Conservation (phyloP, 2,797 vertebrate species). For the Gorsachius magnificus region DNA sequence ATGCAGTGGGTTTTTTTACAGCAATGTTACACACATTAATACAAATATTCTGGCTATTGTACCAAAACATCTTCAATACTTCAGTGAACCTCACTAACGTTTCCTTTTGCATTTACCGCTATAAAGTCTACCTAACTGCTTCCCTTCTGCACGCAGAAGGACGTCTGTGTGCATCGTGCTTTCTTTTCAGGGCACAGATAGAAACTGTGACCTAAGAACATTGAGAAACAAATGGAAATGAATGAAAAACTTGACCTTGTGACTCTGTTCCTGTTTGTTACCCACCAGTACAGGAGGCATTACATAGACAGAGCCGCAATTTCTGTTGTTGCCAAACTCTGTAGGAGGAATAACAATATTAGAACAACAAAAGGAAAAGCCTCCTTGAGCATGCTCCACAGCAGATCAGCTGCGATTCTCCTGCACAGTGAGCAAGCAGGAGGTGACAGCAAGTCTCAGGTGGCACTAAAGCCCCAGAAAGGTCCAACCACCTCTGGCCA, state of each 20-base stretch:
- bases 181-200: neutral
- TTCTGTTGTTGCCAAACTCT: neutral
- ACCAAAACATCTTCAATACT: neutral
- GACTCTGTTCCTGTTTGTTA: neutral
- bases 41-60: neutral
- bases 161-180: neutral
- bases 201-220: neutral
- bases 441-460: neutral
- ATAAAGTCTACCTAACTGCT: neutral
- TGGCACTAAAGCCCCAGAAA: neutral
- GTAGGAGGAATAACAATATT: neutral
- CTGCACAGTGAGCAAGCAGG: fast-evolving
- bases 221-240: neutral
- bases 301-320: neutral
- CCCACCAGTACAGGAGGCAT: neutral
- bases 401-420: neutral
- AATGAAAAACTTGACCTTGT: neutral
- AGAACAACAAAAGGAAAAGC: neutral
- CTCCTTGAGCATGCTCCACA: fast-evolving
- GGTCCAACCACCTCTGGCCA: neutral
- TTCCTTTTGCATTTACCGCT: neutral
- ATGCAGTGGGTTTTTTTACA: neutral
- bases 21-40: neutral
- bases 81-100: neutral
- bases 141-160: neutral